Conservation (phyloP, 2,113 vertebrate species). For the Daphoenositta chrysoptera region DNA sequence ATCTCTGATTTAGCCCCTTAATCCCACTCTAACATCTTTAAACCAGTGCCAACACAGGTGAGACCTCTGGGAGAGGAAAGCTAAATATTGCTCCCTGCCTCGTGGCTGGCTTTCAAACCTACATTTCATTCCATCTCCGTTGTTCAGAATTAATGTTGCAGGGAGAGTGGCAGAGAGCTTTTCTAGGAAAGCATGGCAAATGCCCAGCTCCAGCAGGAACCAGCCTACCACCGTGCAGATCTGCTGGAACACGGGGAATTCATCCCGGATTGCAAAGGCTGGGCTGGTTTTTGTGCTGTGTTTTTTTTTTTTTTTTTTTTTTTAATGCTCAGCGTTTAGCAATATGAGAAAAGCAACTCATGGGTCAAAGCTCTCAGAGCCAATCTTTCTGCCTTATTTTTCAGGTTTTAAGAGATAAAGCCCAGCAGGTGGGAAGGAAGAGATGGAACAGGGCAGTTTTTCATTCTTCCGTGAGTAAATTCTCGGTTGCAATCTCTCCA, state of each 20-base stretch:
- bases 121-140: background rate
- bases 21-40: slow-evolving; percentile 20
- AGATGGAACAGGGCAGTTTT: background rate
- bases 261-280: background rate
- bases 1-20: slow-evolving; percentile 13
- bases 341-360: background rate
- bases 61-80: slow-evolving; percentile 37
- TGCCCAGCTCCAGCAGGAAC: slow-evolving; percentile 12
- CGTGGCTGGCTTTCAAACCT: background rate
- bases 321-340: background rate
- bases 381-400: background rate
- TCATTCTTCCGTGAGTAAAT: slow-evolving; percentile 21
- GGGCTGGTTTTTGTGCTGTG: background rate
- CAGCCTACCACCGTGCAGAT: background rate
- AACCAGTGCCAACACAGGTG: slow-evolving; percentile 37
- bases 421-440: slow-evolving; percentile 19
- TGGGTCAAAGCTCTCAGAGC: background rate
- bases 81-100: background rate
- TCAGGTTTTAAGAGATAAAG: background rate
- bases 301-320: background rate
- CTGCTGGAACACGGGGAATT: background rate
- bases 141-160: background rate
- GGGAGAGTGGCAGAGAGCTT: background rate
- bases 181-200: slow-evolving; percentile 30
- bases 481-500: background rate